Percentiles rank a stretch among this genome's conserved stretches.
Conservation (phyloP, 2,888 invertebrate genomes). For the Poecilus cupreus region DNA sequence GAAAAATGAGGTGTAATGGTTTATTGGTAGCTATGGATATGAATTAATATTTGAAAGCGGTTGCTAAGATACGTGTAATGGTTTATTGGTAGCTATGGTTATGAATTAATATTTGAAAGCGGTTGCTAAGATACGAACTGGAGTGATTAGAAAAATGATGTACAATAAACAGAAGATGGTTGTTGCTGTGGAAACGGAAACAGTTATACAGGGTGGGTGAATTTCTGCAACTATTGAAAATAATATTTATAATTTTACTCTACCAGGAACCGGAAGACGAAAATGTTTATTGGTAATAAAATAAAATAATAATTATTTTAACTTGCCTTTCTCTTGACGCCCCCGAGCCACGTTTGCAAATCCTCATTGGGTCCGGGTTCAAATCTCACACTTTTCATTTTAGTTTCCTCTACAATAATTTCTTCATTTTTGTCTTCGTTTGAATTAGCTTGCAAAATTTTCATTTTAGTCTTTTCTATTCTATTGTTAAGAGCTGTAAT, state of each 20-base stretch:
- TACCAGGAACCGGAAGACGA: too few species aligned
- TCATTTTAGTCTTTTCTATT: conserved; percentile 86
- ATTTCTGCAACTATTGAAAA: too few species aligned
- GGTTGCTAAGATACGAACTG: not conserved
- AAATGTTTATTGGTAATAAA: too few species aligned
- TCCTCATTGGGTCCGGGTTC: conserved; percentile 68
- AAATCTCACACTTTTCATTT: conserved; percentile 71
- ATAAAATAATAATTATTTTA: conserved; percentile 18
- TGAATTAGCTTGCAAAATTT: conserved; percentile 82
- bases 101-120: not conserved
- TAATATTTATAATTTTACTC: too few species aligned
- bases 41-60: not conserved
- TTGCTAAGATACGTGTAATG: not conserved
- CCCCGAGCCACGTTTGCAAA: conserved; percentile 74
- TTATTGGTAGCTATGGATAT: not conserved
- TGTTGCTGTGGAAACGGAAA: too few species aligned
- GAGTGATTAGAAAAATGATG: too few species aligned
- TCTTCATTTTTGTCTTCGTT: conserved; percentile 81
- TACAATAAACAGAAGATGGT: too few species aligned
- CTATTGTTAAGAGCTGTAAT: conserved; percentile 81
- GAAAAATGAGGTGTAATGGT: not conserved
- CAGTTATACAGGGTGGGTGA: too few species aligned
- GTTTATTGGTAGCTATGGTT: not conserved
- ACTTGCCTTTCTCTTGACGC: conserved; percentile 79
- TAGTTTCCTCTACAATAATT: conserved; percentile 71